phyloP scores from a whole-genome alignment of 2,113 vertebrate genomes.

The Xyrauchen texanus region DNA sequence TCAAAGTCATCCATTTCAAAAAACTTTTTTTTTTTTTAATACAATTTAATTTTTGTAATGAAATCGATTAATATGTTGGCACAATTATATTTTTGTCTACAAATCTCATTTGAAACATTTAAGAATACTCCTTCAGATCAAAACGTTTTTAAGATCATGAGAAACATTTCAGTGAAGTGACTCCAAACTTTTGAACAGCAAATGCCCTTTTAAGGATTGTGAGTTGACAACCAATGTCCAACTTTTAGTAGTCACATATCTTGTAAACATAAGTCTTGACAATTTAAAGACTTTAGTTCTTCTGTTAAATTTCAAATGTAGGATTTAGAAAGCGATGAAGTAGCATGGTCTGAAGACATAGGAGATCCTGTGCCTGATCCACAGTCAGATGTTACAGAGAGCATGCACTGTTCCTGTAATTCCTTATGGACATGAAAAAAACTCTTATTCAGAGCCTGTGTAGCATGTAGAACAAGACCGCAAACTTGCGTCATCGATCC shows the following conservation, averaged over 20 bases:
- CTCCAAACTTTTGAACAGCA: no score
- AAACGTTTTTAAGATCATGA: no score
- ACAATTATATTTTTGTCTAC: no score
- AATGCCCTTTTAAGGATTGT: conserved; percentile 9
- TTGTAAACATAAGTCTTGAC: background rate
- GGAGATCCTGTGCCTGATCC: background rate
- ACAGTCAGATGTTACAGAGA: background rate
- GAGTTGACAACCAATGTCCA: background rate
- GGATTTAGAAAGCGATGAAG: background rate
- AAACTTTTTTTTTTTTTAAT: no score
- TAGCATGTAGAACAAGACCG: background rate
- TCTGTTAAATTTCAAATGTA: background rate
- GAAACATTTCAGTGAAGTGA: no score
- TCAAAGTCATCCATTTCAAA: no score
- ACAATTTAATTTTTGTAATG: no score
- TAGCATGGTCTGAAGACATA: background rate
- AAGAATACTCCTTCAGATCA: no score
- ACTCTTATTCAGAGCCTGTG: background rate
- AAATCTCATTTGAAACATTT: no score
- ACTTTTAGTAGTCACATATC: conserved; percentile 29
- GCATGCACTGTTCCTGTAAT: background rate
- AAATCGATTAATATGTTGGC: no score
- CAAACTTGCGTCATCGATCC: conserved; percentile 24
- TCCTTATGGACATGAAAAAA: conserved; percentile 13
- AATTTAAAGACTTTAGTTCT: conserved; percentile 13